These are phyloP conservation scores for Globia sparganii DNA, from an alignment of 2,888 invertebrate genomes.

Conservation along the genomic window DNA sequence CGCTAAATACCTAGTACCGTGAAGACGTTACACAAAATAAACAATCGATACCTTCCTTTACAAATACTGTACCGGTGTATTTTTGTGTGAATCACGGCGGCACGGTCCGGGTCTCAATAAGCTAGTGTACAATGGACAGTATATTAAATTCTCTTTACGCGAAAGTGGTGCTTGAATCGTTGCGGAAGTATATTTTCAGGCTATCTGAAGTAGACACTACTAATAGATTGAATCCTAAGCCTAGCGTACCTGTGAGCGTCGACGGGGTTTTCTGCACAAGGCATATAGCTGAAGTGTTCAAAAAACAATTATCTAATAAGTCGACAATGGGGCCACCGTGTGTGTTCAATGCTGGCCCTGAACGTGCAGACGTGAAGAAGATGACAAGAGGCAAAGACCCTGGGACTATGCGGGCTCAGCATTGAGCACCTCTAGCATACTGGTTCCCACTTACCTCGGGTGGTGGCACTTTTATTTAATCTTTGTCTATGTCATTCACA, in stretches of 20 bases:
- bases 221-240: not conserved
- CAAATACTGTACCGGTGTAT: not conserved
- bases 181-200: not conserved
- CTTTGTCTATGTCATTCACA: not conserved
- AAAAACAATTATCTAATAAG: not conserved
- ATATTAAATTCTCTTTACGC: conserved; percentile 2
- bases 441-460: not conserved
- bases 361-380: too few relatives aligned
- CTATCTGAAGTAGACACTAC: conserved; percentile 11
- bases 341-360: not conserved
- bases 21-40: conserved; percentile 43
- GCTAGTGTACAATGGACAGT: not conserved
- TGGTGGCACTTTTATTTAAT: not conserved
- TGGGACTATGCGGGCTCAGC: not conserved
- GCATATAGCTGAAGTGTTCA: not conserved
- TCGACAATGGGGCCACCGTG: not conserved
- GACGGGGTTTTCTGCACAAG: not conserved
- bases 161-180: conserved; percentile 12
- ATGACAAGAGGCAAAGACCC: not conserved
- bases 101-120: conserved; percentile 19
- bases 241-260: not conserved
- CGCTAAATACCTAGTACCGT: conserved; percentile 28
- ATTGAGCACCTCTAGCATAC: not conserved
- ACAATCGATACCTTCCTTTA: conserved; percentile 30
- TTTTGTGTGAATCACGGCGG: not conserved